Base-by-base conservation (phyloP, 2,797 vertebrate genomes). In the Sardinella longiceps region DNA sequence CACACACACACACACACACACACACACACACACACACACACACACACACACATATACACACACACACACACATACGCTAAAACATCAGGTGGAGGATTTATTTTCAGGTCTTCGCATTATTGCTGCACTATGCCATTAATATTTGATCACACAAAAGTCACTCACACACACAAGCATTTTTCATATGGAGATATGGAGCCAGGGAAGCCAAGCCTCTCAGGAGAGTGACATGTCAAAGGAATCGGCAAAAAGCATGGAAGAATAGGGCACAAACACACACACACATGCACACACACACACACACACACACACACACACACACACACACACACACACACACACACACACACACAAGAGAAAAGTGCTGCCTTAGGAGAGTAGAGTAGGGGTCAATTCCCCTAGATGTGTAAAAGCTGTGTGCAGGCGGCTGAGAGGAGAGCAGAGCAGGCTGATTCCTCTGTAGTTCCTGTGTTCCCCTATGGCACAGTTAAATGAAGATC, bases 81-180 rank as follows among this genome's bases (percentile, higher is more conserved):
- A 74, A 74, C 30, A 74, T 33, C 66, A 74, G 66, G 66, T 37
- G 30, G 30, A 74, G 15, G 63, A 30, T 70, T 70, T 70, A 70
- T 70, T 70, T 70, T 70, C 63, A 33, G 63, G 63, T 12, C 63
- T 37, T 70, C 14, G 63, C 66, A 74, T 74, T 74, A 74, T 39
- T 39, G 33, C 66, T 37, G 30, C 66, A 18, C 66, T 74, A 74
- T 74, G 6, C 30, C 33, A 74, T 74, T 74, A 74, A 74, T 74
- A 74, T 74, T 74, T 74, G 1, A 74, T 37, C 66, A 74, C 9
- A 74, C 66, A 74, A 74, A 74, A 74, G 20, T 23, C 53, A 74
- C 33, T 37, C 58, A 18, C 28, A 33, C 60, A 66, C 30, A 18
- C 63, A 70, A 70, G 14, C 30, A 70, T 15, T 28, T 74, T 74